Percentiles rank a stretch among this genome's conserved stretches.
These are phyloP conservation scores for Alaudala cheleensis DNA, from an alignment of 2,113 vertebrate species.

Conservation along the genomic window DNA sequence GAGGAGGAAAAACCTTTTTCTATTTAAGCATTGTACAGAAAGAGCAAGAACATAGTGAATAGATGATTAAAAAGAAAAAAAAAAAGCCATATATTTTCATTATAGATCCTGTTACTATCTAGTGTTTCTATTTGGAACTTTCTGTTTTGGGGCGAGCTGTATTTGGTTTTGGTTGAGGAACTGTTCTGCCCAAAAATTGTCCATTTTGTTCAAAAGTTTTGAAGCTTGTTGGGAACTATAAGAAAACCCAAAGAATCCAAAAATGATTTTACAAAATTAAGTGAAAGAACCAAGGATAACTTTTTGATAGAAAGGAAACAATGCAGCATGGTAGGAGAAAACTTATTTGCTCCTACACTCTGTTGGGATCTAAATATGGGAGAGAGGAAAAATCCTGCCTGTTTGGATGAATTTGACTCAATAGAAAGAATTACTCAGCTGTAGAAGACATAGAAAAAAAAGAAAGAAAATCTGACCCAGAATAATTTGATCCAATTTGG, in stretches of 20 bases:
- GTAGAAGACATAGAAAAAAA: background rate
- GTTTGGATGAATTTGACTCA: background rate
- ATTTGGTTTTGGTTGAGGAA: background rate
- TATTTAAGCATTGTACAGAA: background rate
- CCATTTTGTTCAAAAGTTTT: background rate
- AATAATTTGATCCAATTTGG: background rate
- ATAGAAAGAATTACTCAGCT: background rate
- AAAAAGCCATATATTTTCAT: background rate
- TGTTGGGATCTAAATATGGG: background rate
- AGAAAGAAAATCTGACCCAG: background rate
- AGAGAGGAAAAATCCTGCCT: background rate
- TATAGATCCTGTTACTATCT: fast-evolving
- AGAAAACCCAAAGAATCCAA: background rate
- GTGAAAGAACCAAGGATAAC: background rate
- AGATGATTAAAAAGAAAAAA: background rate
- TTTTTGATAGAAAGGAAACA: background rate
- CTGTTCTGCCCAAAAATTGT: background rate
- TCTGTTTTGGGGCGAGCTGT: fast-evolving
- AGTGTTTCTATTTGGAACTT: background rate
- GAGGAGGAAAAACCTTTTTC: background rate
- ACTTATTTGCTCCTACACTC: background rate
- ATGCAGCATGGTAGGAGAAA: background rate
- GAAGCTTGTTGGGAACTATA: background rate
- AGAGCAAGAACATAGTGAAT: background rate
- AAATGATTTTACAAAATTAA: background rate